A percentile compares a stretch with the other conserved stretches of the same genome.
phyloP scores from a whole-genome alignment of 2,797 vertebrate species.

The Vespertilio murinus region DNA sequence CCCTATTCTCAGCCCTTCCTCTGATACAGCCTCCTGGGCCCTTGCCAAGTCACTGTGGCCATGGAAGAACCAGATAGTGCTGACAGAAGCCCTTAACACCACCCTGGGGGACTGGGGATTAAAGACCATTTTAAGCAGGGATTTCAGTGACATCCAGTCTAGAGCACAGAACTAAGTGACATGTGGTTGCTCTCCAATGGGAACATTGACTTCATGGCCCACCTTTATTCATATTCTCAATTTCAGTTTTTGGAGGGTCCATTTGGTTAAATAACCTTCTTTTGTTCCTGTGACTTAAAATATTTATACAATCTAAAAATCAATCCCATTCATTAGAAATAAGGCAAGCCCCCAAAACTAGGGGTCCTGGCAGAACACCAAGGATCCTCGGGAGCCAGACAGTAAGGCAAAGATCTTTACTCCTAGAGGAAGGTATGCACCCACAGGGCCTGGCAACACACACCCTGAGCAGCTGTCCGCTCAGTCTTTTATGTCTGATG shows the following conservation, averaged over 20 bases:
- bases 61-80: background rate
- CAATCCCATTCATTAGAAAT: background rate
- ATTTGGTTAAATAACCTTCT: background rate
- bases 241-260: background rate
- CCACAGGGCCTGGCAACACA: no score
- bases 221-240: background rate
- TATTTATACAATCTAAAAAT: conserved; percentile 20
- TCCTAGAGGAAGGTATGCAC: no score
- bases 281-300: background rate
- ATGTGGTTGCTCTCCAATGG: background rate
- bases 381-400: no score
- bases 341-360: no score
- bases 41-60: background rate
- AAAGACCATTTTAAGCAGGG: background rate
- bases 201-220: background rate
- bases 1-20: background rate
- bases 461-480: no score
- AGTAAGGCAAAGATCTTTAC: no score
- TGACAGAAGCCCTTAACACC: background rate
- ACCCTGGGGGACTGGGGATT: background rate
- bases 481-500: no score
- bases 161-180: background rate
- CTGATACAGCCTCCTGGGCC: background rate
- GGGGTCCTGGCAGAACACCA: no score
- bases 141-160: background rate